phyloP scores from a whole-genome alignment of 2,797 vertebrate genomes.

The Tragelaphus oryx region DNA sequence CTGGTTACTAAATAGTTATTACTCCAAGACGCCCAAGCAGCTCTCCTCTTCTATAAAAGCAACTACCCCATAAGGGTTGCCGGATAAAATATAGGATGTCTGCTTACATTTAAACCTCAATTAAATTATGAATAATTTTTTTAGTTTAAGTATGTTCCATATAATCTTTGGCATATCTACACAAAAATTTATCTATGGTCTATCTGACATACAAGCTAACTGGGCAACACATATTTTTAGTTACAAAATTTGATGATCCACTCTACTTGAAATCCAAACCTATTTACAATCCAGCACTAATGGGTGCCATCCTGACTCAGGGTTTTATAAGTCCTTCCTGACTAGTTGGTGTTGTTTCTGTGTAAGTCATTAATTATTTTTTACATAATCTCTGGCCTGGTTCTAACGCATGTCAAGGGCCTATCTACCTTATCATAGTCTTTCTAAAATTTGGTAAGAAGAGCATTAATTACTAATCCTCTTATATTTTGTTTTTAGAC shows the following conservation, averaged over 20 bases:
- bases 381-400: neutral
- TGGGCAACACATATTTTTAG: neutral
- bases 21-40: neutral
- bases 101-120: neutral
- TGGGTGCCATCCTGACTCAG: neutral
- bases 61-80: neutral
- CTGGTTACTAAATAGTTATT: neutral
- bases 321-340: neutral
- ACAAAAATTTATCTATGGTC: neutral
- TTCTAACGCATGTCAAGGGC: neutral
- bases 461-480: neutral
- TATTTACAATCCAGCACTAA: neutral
- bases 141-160: neutral
- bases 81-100: neutral
- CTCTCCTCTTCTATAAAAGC: neutral
- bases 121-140: neutral
- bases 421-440: neutral
- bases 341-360: neutral
- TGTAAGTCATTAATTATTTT: neutral
- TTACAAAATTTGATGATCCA: neutral
- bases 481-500: neutral
- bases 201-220: neutral
- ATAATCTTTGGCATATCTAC: neutral
- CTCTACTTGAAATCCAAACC: neutral
- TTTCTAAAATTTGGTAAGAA: neutral